Evolutionary conservation across 2,113 vertebrate species (phyloP).

Genomic region (Holacanthus passer): DNA sequence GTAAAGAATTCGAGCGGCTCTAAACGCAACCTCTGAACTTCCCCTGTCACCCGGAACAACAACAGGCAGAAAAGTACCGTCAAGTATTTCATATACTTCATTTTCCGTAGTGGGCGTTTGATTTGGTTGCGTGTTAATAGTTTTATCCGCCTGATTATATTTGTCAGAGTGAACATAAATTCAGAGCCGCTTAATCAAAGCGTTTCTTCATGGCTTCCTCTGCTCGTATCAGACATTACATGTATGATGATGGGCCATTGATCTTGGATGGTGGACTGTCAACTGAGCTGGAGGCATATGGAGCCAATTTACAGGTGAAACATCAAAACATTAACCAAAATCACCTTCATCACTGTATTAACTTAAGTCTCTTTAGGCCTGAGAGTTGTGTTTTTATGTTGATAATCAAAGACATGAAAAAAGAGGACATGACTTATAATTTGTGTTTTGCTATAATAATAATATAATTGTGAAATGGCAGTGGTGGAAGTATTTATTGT

Average conservation of each 20-base stretch:
- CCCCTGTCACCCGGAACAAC: slow-evolving; percentile 58
- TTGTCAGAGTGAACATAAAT: neutral
- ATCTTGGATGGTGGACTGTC: slow-evolving; percentile 86
- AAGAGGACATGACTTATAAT: neutral
- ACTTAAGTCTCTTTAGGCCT: too few relatives aligned
- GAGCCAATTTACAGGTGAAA: slow-evolving; percentile 81
- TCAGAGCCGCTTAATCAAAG: neutral
- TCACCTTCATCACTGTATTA: neutral
- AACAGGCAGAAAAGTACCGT: slow-evolving; percentile 6
- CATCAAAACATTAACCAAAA: too few relatives aligned
- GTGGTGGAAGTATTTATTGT: neutral
- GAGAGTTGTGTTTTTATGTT: neutral
- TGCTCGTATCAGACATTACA: slow-evolving; percentile 17
- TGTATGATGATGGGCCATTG: slow-evolving; percentile 52
- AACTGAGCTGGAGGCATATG: slow-evolving; percentile 86
- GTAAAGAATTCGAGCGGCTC: accelerated
- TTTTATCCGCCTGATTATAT: too few relatives aligned
- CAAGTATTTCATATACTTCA: neutral
- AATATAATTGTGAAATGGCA: neutral
- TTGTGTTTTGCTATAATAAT: neutral
- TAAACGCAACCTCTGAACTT: slow-evolving; percentile 44
- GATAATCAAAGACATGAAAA: neutral
- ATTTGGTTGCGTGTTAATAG: neutral
- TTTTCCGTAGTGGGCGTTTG: too few relatives aligned
- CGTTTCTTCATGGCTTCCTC: slow-evolving; percentile 40